These are phyloP conservation scores for Rhagoletis zephyria DNA, from an alignment of 1,140 invertebrate species.

Conservation along the genomic window DNA sequence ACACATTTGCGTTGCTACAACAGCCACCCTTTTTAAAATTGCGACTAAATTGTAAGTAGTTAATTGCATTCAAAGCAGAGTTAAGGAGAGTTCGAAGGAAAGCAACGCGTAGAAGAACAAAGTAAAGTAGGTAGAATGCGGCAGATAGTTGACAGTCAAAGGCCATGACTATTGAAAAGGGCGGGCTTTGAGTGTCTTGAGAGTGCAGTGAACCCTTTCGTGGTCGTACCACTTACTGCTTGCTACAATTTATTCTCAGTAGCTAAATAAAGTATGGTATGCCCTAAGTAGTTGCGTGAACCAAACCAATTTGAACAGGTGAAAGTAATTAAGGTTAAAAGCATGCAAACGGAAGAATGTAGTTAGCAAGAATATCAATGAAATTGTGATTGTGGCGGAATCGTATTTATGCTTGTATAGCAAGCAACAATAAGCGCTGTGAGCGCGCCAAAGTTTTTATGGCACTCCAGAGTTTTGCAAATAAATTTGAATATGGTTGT, in stretches of 20 bases:
- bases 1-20: constrained; percentile 12
- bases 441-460: neutral
- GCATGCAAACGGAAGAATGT: constrained; percentile 20
- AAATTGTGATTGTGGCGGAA: neutral
- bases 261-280: neutral
- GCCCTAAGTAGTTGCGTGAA: constrained; percentile 36
- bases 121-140: too few relatives aligned
- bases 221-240: constrained; percentile 15
- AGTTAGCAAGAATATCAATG: constrained; percentile 21
- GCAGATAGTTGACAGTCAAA: constrained; percentile 45
- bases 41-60: constrained; percentile 39
- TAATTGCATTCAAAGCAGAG: constrained; percentile 36
- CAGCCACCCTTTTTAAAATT: constrained; percentile 33
- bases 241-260: constrained; percentile 18
- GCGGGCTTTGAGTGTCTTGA: constrained; percentile 8
- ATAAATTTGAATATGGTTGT: neutral
- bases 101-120: neutral
- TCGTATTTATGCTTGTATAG: too few relatives aligned
- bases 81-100: neutral
- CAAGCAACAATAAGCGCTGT: neutral
- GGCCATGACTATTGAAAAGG: neutral
- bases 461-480: constrained; percentile 3
- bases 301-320: constrained; percentile 48
- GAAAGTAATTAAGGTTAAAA: constrained; percentile 53
- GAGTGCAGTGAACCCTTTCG: constrained; percentile 49